These are phyloP conservation scores for Dreissena polymorpha DNA, from an alignment of 1,140 invertebrate genomes.

Conservation along the genomic window DNA sequence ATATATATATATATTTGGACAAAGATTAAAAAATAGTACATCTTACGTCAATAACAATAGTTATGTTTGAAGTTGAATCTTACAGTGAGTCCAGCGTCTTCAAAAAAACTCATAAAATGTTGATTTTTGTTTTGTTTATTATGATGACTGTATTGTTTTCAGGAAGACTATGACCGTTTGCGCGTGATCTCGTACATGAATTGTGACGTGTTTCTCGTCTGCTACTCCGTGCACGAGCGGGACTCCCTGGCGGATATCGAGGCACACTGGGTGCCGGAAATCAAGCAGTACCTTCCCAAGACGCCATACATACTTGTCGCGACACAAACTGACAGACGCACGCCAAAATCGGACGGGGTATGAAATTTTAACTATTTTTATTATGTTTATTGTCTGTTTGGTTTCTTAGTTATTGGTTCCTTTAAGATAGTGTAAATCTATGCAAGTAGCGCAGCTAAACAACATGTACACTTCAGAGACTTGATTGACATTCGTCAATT, in stretches of 20 bases:
- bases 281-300: constrained; percentile 85
- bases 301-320: constrained; percentile 92
- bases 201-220: constrained; percentile 99
- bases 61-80: too few species aligned
- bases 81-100: too few species aligned
- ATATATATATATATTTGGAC: too few species aligned
- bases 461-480: too few species aligned
- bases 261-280: constrained; percentile 87
- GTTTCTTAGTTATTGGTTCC: too few species aligned
- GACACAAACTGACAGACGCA: constrained; percentile 70
- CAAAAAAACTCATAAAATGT: too few species aligned
- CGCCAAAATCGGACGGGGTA: constrained; percentile 2
- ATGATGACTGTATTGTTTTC: constrained; percentile 6
- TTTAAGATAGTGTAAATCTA: not conserved
- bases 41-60: too few species aligned
- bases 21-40: too few species aligned
- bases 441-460: too few species aligned
- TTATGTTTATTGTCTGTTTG: too few species aligned
- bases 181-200: constrained; percentile 97
- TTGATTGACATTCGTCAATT: too few species aligned
- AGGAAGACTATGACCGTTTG: constrained; percentile 96
- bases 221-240: constrained; percentile 98
- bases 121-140: too few species aligned
- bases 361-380: not conserved
- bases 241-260: constrained; percentile 98